Conservation (phyloP, 2,113 vertebrate genomes). For the Mustela nigripes region DNA sequence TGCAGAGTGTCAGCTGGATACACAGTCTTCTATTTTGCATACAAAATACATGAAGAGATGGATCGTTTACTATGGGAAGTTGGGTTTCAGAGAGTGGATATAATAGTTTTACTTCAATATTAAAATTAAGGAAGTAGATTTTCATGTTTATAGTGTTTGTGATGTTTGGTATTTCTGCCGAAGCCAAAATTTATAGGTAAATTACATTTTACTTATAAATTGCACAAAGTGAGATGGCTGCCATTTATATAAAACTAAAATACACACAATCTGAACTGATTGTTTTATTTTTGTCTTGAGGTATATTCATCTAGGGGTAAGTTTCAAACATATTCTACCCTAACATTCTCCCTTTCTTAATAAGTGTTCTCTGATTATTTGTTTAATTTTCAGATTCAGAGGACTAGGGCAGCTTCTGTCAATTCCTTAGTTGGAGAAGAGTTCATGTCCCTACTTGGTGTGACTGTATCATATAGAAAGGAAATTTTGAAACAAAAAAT, state of each 20-base stretch:
- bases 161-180: conserved; percentile 54
- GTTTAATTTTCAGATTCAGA: conserved; percentile 61
- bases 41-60: conserved; percentile 27
- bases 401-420: not conserved
- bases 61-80: conserved; percentile 44
- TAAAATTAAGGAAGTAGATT: conserved; percentile 65
- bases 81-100: conserved; percentile 50
- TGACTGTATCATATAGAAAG: not conserved
- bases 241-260: conserved; percentile 57
- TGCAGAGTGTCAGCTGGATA: conserved; percentile 25
- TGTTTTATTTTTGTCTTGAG: conserved; percentile 47
- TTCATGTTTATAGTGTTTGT: conserved; percentile 41
- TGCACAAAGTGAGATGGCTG: conserved; percentile 21
- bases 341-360: conserved; percentile 14
- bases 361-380: conserved; percentile 46
- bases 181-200: conserved; percentile 58
- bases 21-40: conserved; percentile 50
- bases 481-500: conserved; percentile 46
- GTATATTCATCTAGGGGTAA: conserved; percentile 24
- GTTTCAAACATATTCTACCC: conserved; percentile 7
- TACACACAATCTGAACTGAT: not conserved
- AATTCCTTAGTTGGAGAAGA: conserved; percentile 1
- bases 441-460: not conserved
- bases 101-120: conserved; percentile 55
- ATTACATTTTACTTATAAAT: not conserved